Evolutionary conservation across 1,140 invertebrate species (phyloP).

Genomic region (Callitettix versicolor): DNA sequence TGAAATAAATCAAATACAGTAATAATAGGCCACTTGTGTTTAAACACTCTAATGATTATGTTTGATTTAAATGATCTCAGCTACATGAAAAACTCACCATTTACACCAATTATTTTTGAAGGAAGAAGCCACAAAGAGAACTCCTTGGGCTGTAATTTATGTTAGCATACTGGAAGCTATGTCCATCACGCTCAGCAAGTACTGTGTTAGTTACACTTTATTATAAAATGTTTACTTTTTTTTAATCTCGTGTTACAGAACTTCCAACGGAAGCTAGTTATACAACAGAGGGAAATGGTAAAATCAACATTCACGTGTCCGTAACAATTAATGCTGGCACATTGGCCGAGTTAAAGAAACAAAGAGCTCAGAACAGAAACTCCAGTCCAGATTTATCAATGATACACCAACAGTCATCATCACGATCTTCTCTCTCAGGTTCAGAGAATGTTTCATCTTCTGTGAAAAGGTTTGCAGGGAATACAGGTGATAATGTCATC

Average conservation of each 20-base stretch:
- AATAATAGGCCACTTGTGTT: too few species aligned
- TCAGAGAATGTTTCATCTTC: slow-evolving; percentile 33
- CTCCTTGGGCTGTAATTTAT: too few species aligned
- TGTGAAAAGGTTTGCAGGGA: slow-evolving; percentile 50
- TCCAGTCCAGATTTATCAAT: slow-evolving; percentile 32
- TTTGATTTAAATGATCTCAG: too few species aligned
- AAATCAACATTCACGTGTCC: slow-evolving; percentile 75
- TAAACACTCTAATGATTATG: too few species aligned
- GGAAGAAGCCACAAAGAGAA: too few species aligned
- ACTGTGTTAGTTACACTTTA: too few species aligned
- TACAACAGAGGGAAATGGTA: slow-evolving; percentile 62
- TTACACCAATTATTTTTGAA: too few species aligned
- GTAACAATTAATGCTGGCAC: slow-evolving; percentile 53
- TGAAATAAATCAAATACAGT: too few species aligned
- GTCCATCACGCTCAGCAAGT: too few species aligned
- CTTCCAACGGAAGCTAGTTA: slow-evolving; percentile 33
- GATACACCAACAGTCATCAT: neutral
- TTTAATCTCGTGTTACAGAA: neutral
- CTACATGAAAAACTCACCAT: too few species aligned
- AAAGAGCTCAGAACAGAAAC: slow-evolving; percentile 67
- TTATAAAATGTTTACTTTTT: neutral
- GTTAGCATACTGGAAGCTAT: too few species aligned
- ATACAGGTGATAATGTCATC: slow-evolving; percentile 52
- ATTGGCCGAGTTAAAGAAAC: slow-evolving; percentile 81
- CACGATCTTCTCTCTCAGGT: slow-evolving; percentile 29